Evolutionary conservation across 1,140 invertebrate genomes (phyloP), one percentile per base, ranked within the genome.

Genomic region (Atopsyche davidsoni): DNA sequence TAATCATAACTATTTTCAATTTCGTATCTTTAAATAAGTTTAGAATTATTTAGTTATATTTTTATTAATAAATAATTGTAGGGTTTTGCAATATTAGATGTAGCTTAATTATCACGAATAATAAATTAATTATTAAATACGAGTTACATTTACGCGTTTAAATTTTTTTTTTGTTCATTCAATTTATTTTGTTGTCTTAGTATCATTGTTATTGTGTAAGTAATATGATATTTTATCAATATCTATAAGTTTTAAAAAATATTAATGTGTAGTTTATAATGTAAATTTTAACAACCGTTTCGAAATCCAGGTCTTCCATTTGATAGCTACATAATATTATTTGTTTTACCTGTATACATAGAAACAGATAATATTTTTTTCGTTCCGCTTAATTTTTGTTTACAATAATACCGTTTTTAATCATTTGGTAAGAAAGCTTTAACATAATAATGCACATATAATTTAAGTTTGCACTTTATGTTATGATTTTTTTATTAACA

Each of bases 61-160:
- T n/a, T n/a, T n/a, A n/a, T n/a, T n/a, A n/a, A n/a, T n/a, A n/a
- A n/a, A n/a, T n/a, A 64, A 68, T 67, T 73, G 70, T 71, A 70
- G 70, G 28, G 40, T 36, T 32, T 41, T 34, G 3, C 3, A 34
- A n/a, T n/a, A n/a, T n/a, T n/a, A n/a, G n/a, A n/a, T n/a, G n/a
- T n/a, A n/a, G n/a, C n/a, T n/a, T n/a, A n/a, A n/a, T n/a, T n/a
- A n/a, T n/a, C n/a, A n/a, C n/a, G n/a, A n/a, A n/a, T n/a, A n/a
- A n/a, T n/a, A n/a, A n/a, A n/a, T n/a, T n/a, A n/a, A n/a, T n/a
- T n/a, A n/a, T n/a, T n/a, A n/a, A n/a, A n/a, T n/a, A n/a, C n/a
- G n/a, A n/a, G n/a, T n/a, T n/a, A n/a, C n/a, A n/a, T n/a, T n/a
- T 34, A 34, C 32, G 11, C 16, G 16, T 22, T 13, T 49, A 40